Percentiles rank a stretch among this genome's conserved stretches.
phyloP scores from a whole-genome alignment of 2,797 vertebrate species.

The Lutjanus campechanus region DNA sequence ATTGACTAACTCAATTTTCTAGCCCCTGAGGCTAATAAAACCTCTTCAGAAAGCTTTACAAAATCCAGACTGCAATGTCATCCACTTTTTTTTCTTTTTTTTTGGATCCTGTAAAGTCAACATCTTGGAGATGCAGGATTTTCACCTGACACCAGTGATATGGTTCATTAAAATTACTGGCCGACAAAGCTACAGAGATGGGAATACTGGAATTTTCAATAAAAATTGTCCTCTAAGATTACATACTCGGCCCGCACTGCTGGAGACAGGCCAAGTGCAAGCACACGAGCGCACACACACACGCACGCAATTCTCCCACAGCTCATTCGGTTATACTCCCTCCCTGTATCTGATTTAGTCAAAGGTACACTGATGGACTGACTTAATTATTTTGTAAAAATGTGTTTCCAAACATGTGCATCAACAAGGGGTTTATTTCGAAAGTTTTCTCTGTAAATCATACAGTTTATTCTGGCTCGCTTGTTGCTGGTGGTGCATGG shows the following conservation, averaged over 20 bases:
- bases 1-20: neutral
- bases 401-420: neutral
- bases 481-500: conserved; percentile 14
- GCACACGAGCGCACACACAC: neutral
- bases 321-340: too few relatives aligned
- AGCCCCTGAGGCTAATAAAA: neutral
- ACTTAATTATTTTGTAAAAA: neutral
- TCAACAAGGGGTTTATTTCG: neutral
- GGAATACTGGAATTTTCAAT: conserved; percentile 38
- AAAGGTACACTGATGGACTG: neutral
- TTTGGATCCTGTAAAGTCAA: neutral
- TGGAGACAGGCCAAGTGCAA: neutral
- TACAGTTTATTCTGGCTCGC: conserved; percentile 15
- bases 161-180: neutral
- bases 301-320: neutral
- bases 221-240: conserved; percentile 24
- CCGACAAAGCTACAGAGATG: neutral
- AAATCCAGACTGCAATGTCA: neutral
- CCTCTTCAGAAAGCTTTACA: neutral
- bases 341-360: neutral
- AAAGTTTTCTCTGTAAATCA: neutral
- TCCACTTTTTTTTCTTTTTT: neutral
- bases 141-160: conserved; percentile 2
- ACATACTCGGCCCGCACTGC: conserved; percentile 10
- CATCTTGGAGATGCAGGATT: neutral